Percentiles rank a stretch among this genome's conserved stretches.
phyloP scores from a whole-genome alignment of 2,888 invertebrate species.

The Acleris cristana region DNA sequence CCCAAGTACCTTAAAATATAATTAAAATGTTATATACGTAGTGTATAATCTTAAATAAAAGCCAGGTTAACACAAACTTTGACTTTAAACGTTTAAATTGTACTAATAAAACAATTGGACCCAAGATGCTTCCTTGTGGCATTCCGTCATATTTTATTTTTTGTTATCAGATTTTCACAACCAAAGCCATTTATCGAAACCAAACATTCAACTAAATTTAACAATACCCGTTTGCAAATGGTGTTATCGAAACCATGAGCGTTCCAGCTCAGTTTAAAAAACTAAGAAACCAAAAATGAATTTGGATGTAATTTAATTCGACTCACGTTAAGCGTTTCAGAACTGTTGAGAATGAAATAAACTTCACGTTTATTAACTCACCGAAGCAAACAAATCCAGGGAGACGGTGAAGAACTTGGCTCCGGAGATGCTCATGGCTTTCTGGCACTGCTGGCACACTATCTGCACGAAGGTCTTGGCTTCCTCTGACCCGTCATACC shows the following conservation, averaged over 20 bases:
- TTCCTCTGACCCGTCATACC: constrained; percentile 95
- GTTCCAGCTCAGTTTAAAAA: too few relatives aligned
- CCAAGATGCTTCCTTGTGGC: background rate
- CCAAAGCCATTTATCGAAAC: too few relatives aligned
- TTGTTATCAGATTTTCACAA: too few relatives aligned
- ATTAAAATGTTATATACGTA: constrained; percentile 18
- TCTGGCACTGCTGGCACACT: constrained; percentile 95
- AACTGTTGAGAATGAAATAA: too few relatives aligned
- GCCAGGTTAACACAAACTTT: too few relatives aligned
- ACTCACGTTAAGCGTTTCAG: too few relatives aligned
- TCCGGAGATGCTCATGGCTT: constrained; percentile 94
- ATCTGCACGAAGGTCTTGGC: constrained; percentile 96
- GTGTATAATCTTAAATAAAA: background rate
- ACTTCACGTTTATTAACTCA: constrained; percentile 67
- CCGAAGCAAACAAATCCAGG: constrained; percentile 93
- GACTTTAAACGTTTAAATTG: too few relatives aligned
- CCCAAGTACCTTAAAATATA: constrained; percentile 88
- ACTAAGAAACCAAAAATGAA: too few relatives aligned
- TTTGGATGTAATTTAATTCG: too few relatives aligned
- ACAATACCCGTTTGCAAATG: too few relatives aligned
- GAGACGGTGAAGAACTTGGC: constrained; percentile 96
- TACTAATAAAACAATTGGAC: background rate
- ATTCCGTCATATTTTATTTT: background rate
- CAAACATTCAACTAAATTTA: too few relatives aligned
- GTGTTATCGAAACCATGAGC: too few relatives aligned